Evolutionary conservation across 1,140 invertebrate species (phyloP).

Genomic region (Chironomus tepperi): DNA sequence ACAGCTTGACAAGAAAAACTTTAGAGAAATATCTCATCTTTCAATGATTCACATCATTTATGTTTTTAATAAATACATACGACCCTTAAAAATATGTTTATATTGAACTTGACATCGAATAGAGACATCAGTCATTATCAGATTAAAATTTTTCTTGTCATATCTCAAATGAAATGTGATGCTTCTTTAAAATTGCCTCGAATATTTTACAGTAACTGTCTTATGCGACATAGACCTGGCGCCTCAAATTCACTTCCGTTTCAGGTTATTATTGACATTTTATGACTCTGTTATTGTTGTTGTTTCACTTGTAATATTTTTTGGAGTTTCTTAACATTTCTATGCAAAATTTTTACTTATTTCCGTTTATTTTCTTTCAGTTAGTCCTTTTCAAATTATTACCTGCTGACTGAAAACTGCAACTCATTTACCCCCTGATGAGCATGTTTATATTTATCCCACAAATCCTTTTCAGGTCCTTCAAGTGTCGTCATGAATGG

Average conservation of each 20-base stretch:
- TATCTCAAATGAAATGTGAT: no score
- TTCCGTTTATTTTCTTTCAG: background rate
- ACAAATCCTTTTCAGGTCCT: no score
- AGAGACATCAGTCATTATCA: no score
- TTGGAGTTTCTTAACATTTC: background rate
- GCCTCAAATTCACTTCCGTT: constrained; percentile 16
- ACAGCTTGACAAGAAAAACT: background rate
- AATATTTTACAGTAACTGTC: no score
- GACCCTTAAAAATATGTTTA: no score
- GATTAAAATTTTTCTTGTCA: no score
- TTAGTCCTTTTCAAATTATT: background rate
- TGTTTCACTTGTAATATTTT: background rate
- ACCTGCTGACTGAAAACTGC: background rate
- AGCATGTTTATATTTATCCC: background rate
- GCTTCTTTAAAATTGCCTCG: no score
- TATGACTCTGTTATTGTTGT: background rate
- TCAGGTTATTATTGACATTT: constrained; percentile 18
- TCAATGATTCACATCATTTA: background rate
- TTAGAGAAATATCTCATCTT: background rate
- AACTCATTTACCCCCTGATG: background rate
- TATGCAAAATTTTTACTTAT: background rate
- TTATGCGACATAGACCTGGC: background rate
- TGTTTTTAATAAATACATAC: no score
- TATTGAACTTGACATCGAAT: no score
- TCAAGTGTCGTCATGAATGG: no score